Evolutionary conservation across 1,140 invertebrate species (phyloP).

Genomic region (Vanessa tameamea): DNA sequence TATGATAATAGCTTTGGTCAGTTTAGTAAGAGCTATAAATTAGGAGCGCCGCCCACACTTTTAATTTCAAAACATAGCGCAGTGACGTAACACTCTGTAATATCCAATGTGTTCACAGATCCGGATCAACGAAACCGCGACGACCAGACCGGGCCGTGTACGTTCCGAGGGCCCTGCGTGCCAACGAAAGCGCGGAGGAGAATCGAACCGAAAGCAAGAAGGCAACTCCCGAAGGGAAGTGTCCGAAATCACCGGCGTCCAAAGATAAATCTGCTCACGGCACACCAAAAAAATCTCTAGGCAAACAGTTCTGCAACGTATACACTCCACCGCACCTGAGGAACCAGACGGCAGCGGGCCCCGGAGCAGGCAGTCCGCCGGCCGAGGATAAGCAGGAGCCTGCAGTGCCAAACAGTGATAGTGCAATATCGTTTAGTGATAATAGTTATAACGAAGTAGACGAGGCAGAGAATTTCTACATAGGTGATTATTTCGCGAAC

Average conservation of each 20-base stretch:
- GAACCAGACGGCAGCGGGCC: constrained; percentile 43
- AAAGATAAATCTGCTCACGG: constrained; percentile 63
- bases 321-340: constrained; percentile 76
- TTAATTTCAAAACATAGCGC: too few relatives aligned
- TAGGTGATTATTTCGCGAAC: constrained; percentile 76
- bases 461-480: constrained; percentile 73
- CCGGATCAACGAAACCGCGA: constrained; percentile 74
- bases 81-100: too few relatives aligned
- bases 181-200: constrained; percentile 69
- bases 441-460: constrained; percentile 70
- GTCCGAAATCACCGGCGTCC: constrained; percentile 62
- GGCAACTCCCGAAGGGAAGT: constrained; percentile 52
- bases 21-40: too few relatives aligned
- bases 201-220: constrained; percentile 53
- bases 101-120: constrained; percentile 45
- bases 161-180: constrained; percentile 86
- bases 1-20: too few relatives aligned
- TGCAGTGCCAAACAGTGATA: constrained; percentile 76
- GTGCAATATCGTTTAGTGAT: constrained; percentile 66
- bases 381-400: constrained; percentile 59
- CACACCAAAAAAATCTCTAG: constrained; percentile 63
- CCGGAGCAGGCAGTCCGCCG: constrained; percentile 23
- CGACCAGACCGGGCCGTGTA: constrained; percentile 89
- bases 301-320: constrained; percentile 77
- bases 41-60: too few relatives aligned